Evolutionary conservation across 2,888 invertebrate species (phyloP), one percentile per base, ranked within the genome.

Genomic region (Ophioninae sp.): DNA sequence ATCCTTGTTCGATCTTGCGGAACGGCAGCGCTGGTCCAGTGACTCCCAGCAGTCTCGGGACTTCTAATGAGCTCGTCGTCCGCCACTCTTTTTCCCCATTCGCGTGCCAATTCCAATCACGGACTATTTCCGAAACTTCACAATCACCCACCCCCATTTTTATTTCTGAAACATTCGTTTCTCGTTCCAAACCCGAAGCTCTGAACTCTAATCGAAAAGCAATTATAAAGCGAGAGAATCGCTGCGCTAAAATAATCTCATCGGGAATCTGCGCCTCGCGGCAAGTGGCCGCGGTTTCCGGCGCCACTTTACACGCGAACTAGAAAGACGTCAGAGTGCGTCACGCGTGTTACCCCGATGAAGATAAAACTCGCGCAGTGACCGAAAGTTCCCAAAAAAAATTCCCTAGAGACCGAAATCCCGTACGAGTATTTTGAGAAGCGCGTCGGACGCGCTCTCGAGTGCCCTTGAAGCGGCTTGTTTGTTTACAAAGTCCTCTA

Each of bases 41-140:
- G 75, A 78, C 83, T 81, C 67, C 69, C 61, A 59, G 59, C 81
- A 83, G 83, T 81, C 81, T 81, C 81, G 81, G 69, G 78, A 68
- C 72, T 72, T 51, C 61, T 61, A 65, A 75, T 79, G 79, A 83
- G 71, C 75, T 79, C 67, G 79, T 51, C 51, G 51, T 51, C 67
- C n/a, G 56, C n/a, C 71, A 41, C 59, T 61, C 37, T 20, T 22
- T 37, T 13, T 72, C 59, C 39, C 13, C n/a, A 22, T 39, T 22
- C 41, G 10, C 51, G 17, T 51, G 17, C 2, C 51, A 17, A 6
- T 51, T 51, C 51, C 51, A 51, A 13, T 17, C 51, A 51, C 51
- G 10, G 13, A 44, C 44, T 44, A 44, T 44, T 44, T 44, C 44
- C 13, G 10, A 44, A 44, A 44, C 44, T 44, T 44, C 10, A 13